These are phyloP conservation scores for Lepidurus arcticus DNA, from an alignment of 1,140 invertebrate species.

Conservation along the genomic window DNA sequence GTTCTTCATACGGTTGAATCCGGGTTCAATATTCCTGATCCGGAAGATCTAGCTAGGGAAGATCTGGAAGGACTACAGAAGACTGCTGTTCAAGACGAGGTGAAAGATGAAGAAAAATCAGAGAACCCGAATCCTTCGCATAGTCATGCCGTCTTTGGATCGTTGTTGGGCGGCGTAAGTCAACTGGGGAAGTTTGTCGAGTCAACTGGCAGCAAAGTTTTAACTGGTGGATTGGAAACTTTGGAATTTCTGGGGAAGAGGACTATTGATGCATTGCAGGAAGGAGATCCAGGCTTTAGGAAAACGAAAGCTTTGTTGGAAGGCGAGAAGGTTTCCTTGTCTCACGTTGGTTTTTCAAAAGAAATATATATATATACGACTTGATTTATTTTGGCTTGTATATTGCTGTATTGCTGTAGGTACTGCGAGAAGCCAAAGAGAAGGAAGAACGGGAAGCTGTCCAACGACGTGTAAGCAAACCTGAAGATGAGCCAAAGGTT, in stretches of 20 bases:
- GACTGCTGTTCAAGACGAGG: slow-evolving; percentile 32
- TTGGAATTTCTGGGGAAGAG: slow-evolving; percentile 87
- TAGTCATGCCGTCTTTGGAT: slow-evolving; percentile 47
- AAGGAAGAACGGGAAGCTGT: slow-evolving; percentile 59
- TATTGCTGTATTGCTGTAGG: slow-evolving; percentile 48
- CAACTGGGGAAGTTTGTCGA: slow-evolving; percentile 51
- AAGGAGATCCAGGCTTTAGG: slow-evolving; percentile 77
- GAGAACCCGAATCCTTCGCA: slow-evolving; percentile 19
- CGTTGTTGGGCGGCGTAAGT: slow-evolving; percentile 55
- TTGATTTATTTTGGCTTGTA: neutral
- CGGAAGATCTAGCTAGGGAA: slow-evolving; percentile 59
- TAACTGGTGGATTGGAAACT: slow-evolving; percentile 76
- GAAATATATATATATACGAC: neutral
- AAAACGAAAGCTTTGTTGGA: slow-evolving; percentile 72
- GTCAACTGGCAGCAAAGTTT: slow-evolving; percentile 68
- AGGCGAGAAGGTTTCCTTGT: slow-evolving; percentile 53
- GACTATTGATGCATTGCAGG: slow-evolving; percentile 85
- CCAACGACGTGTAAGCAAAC: slow-evolving; percentile 47
- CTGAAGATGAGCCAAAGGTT: slow-evolving; percentile 61
- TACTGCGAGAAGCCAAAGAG: slow-evolving; percentile 76
- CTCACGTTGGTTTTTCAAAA: slow-evolving; percentile 43
- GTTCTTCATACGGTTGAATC: slow-evolving; percentile 62
- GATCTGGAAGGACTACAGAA: slow-evolving; percentile 42
- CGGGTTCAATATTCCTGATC: slow-evolving; percentile 66
- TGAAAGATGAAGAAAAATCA: neutral